Conservation (phyloP, 1,140 invertebrate species). For the Aphaenogaster floridana region DNA sequence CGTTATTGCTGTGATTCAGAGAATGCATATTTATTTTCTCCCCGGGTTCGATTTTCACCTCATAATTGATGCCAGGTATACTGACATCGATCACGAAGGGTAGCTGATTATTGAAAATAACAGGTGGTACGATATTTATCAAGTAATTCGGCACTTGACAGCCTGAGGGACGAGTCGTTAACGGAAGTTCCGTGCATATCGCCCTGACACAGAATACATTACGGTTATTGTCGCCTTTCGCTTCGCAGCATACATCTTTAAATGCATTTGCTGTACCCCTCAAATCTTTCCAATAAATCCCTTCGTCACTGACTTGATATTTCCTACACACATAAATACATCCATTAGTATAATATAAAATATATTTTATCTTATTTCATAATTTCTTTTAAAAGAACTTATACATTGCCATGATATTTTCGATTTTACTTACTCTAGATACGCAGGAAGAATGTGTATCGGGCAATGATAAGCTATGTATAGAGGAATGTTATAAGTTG, state of each 20-base stretch:
- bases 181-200: slow-evolving; percentile 84
- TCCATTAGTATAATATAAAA: not conserved
- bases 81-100: slow-evolving; percentile 90
- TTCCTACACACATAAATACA: slow-evolving; percentile 83
- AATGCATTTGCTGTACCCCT: slow-evolving; percentile 88
- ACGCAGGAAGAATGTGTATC: slow-evolving; percentile 91
- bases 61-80: slow-evolving; percentile 86
- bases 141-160: slow-evolving; percentile 91
- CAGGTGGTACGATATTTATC: slow-evolving; percentile 91
- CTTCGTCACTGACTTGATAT: slow-evolving; percentile 90
- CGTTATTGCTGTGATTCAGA: slow-evolving; percentile 88
- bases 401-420: not conserved
- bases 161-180: slow-evolving; percentile 75
- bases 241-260: slow-evolving; percentile 89
- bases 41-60: slow-evolving; percentile 90
- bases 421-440: slow-evolving; percentile 89
- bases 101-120: slow-evolving; percentile 92
- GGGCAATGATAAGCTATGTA: slow-evolving; percentile 94
- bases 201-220: slow-evolving; percentile 90
- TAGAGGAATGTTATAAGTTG: slow-evolving; percentile 92
- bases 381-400: not conserved
- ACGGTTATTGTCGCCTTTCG: slow-evolving; percentile 87
- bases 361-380: not conserved
- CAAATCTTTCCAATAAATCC: slow-evolving; percentile 94
- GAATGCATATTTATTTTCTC: slow-evolving; percentile 91